Evolutionary conservation across 2,113 vertebrate species (phyloP).

Genomic region (Sinocyclocheilus maitianheensis): DNA sequence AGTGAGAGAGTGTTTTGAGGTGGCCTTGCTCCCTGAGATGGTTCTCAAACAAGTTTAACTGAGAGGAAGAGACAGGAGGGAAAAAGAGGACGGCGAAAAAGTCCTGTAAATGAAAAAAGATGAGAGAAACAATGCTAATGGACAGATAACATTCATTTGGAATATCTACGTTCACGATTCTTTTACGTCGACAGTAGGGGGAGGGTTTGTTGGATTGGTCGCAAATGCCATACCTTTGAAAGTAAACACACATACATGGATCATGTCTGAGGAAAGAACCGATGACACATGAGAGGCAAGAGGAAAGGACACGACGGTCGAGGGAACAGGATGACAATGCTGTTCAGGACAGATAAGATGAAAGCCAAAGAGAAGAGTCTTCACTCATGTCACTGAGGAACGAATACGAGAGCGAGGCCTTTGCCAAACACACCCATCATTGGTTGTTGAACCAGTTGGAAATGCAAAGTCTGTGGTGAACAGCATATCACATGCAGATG

Average conservation of each 20-base stretch:
- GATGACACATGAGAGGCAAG: conserved; percentile 68
- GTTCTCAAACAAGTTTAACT: conserved; percentile 50
- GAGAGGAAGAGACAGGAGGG: conserved; percentile 54
- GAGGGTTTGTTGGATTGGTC: conserved; percentile 57
- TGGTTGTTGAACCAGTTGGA: background rate
- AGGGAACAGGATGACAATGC: conserved; percentile 70
- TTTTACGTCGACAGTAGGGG: conserved; percentile 54
- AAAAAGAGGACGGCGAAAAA: conserved; percentile 60
- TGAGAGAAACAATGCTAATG: conserved; percentile 26
- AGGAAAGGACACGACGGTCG: conserved; percentile 69
- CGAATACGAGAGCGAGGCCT: conserved; percentile 75
- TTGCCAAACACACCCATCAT: conserved; percentile 43
- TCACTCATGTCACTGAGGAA: conserved; percentile 67
- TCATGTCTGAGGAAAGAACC: conserved; percentile 65
- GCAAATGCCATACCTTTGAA: conserved; percentile 58
- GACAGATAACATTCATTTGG: conserved; percentile 19
- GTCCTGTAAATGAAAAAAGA: conserved; percentile 68
- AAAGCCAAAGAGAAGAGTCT: conserved; percentile 63
- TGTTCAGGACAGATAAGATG: conserved; percentile 62
- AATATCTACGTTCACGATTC: conserved; percentile 34
- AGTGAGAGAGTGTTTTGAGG: conserved; percentile 38
- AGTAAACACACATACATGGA: conserved; percentile 71
- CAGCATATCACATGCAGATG: conserved; percentile 48
- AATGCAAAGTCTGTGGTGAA: conserved; percentile 32
- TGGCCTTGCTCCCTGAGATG: conserved; percentile 57